Evolutionary conservation across 2,797 vertebrate species (phyloP).

Genomic region (Podarcis siculus): DNA sequence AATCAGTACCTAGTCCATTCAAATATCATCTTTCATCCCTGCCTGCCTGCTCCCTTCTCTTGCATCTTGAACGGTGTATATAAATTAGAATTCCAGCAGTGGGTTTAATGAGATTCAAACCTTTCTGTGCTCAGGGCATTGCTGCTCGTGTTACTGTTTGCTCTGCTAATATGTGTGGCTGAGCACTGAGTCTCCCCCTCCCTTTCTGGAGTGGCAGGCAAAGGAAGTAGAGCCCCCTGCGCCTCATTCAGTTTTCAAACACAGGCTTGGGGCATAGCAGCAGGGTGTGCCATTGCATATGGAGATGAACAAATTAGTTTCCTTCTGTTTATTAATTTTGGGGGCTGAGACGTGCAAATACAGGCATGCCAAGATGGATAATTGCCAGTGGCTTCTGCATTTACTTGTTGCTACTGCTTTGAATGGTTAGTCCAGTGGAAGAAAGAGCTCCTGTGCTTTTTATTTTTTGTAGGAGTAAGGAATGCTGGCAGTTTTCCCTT

Average conservation of each 20-base stretch:
- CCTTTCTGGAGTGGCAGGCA: neutral
- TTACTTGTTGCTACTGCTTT: neutral
- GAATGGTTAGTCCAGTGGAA: neutral
- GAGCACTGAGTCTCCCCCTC: neutral
- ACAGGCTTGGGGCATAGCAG: neutral
- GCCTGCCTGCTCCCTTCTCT: neutral
- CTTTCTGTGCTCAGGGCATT: neutral
- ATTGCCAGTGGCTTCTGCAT: neutral
- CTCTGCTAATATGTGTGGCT: neutral
- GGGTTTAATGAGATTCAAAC: conserved; percentile 12
- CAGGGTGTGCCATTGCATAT: neutral
- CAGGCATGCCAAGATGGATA: neutral
- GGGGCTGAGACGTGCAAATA: neutral
- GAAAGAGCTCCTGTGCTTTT: neutral
- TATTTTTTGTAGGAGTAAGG: neutral
- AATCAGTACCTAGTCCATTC: neutral
- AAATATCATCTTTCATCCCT: too few species aligned
- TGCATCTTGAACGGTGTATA: neutral
- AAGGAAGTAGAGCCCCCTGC: neutral
- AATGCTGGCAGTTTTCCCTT: neutral
- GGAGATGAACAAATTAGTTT: neutral
- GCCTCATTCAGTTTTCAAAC: conserved; percentile 6
- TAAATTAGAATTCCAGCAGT: neutral
- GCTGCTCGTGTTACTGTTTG: neutral
- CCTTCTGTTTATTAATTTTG: neutral